Conservation (phyloP, 2,888 invertebrate genomes). For the Nephrotoma guestfalica region DNA sequence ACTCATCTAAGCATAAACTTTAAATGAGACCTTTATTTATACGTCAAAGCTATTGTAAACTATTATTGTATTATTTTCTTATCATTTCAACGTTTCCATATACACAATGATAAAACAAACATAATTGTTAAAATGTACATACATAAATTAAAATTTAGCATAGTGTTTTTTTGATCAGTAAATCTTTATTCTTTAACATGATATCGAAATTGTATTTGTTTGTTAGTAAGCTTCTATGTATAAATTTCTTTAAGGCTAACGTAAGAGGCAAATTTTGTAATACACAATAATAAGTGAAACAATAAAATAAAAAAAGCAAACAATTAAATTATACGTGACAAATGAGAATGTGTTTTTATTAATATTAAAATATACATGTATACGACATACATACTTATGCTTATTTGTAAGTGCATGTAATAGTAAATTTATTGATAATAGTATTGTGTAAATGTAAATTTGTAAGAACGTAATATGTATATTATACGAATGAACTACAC, state of each 20-base stretch:
- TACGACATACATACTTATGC: background rate
- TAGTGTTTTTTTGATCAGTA: too few relatives aligned
- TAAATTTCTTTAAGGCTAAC: background rate
- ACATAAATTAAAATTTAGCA: too few relatives aligned
- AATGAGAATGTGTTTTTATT: background rate
- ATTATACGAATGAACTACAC: too few relatives aligned
- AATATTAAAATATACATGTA: background rate
- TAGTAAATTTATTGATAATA: background rate
- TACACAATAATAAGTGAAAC: background rate
- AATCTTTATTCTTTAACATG: too few relatives aligned
- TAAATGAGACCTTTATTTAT: too few relatives aligned
- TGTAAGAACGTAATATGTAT: background rate
- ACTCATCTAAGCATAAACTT: too few relatives aligned
- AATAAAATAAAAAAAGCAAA: background rate
- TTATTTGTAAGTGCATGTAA: background rate
- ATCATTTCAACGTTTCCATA: too few relatives aligned
- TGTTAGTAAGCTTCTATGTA: background rate
- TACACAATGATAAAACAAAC: too few relatives aligned
- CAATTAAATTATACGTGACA: background rate
- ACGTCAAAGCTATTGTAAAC: too few relatives aligned
- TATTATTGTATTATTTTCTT: too few relatives aligned
- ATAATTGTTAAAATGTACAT: too few relatives aligned
- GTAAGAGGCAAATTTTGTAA: background rate
- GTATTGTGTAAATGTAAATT: background rate
- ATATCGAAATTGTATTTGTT: background rate